Evolutionary conservation across 2,888 invertebrate species (phyloP).

Genomic region (Agrochola lota): DNA sequence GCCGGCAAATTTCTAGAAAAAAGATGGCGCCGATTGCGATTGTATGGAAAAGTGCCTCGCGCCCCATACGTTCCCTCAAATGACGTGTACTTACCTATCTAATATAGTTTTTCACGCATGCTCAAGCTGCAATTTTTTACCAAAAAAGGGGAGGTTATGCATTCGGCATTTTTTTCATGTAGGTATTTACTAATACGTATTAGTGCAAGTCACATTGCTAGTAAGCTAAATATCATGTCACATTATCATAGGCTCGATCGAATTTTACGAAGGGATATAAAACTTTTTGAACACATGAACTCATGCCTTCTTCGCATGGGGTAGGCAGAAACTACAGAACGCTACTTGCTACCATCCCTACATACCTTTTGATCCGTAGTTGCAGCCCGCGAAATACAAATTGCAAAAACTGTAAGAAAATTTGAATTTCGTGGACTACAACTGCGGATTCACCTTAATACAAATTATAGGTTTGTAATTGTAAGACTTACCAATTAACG

Average conservation of each 20-base stretch:
- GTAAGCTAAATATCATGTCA: too few relatives aligned
- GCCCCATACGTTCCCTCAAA: not conserved
- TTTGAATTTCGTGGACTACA: too few relatives aligned
- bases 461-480: not conserved
- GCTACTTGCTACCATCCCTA: too few relatives aligned
- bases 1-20: not conserved
- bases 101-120: not conserved
- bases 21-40: not conserved
- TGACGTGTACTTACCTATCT: not conserved
- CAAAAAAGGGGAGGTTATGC: not conserved
- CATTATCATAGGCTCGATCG: too few relatives aligned
- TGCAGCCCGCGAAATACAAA: too few relatives aligned
- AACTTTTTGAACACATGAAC: not conserved
- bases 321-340: too few relatives aligned
- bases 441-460: not conserved
- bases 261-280: not conserved
- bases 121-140: not conserved
- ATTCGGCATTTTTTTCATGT: not conserved
- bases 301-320: too few relatives aligned
- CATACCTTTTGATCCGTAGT: too few relatives aligned
- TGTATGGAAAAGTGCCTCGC: not conserved
- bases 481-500: conserved; percentile 86
- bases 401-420: too few relatives aligned
- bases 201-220: too few relatives aligned
- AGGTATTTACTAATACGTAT: too few relatives aligned